Percentiles rank a stretch among this genome's conserved stretches.
These are phyloP conservation scores for Globodera rostochiensis DNA, from an alignment of 1,140 invertebrate genomes.

Conservation along the genomic window DNA sequence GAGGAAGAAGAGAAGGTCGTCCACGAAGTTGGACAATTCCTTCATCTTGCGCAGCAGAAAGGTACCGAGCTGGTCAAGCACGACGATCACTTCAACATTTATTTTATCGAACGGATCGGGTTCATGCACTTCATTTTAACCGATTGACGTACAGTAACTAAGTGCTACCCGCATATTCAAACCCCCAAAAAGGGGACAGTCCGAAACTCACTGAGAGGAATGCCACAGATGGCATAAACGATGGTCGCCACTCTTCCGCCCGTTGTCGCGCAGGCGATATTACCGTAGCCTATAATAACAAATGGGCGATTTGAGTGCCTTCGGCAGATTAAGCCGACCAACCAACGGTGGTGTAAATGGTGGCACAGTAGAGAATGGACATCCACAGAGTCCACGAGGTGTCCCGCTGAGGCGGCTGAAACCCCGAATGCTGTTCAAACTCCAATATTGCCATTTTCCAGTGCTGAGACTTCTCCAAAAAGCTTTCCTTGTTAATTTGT, in stretches of 20 bases:
- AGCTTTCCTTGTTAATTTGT: slow-evolving; percentile 8
- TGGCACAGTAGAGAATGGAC: slow-evolving; percentile 50
- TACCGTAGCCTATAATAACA: slow-evolving; percentile 79
- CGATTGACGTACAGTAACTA: too few relatives aligned
- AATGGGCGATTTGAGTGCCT: not conserved
- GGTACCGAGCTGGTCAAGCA: slow-evolving; percentile 37
- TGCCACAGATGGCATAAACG: slow-evolving; percentile 90
- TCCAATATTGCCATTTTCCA: slow-evolving; percentile 45
- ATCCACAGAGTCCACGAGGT: slow-evolving; percentile 57
- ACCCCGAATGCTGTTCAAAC: slow-evolving; percentile 44
- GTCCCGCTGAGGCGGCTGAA: slow-evolving; percentile 45
- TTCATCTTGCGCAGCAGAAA: slow-evolving; percentile 37
- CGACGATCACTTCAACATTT: slow-evolving; percentile 31
- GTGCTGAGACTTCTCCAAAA: slow-evolving; percentile 20
- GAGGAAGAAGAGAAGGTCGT: slow-evolving; percentile 37
- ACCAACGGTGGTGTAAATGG: slow-evolving; percentile 51
- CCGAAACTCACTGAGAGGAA: slow-evolving; percentile 73
- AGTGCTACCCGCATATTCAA: too few relatives aligned
- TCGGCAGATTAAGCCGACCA: not conserved
- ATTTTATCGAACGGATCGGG: too few relatives aligned
- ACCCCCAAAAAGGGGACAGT: not conserved
- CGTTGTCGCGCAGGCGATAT: slow-evolving; percentile 88
- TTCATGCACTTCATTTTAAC: too few relatives aligned
- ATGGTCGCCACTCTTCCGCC: slow-evolving; percentile 90
- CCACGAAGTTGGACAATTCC: slow-evolving; percentile 15